Evolutionary conservation across 1,140 invertebrate species (phyloP), one percentile per base, ranked within the genome.

Genomic region (Centruroides sculpturatus): DNA sequence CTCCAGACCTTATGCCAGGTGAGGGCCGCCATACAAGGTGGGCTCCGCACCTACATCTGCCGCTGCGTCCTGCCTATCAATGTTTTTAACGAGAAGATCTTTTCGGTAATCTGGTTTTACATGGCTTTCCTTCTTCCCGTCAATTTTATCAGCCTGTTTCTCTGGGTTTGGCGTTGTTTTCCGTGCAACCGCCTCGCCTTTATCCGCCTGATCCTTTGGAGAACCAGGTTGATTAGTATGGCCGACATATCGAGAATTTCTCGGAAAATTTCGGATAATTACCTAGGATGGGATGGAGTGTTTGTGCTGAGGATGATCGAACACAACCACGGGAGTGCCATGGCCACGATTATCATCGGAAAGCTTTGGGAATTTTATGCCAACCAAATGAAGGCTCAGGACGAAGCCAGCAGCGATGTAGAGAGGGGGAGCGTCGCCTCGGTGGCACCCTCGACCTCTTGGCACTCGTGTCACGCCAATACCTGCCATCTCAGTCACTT

Each of bases 61-160:
- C 78, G 78, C 65, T 79, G 78, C 63, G 77, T 78, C 13, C 68
- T 79, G 59, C 78, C 78, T 35, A 79, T 79, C 66, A 79, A 79
- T 64, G 71, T 79, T 41, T 79, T 79, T 70, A 79, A 79, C 67
- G 78, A 79, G 67, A 79, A 79, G 66, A 78, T 79, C 60, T 79
- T 78, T 61, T 71, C 71, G 5, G 71, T 76, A 57, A 69, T 76
- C 49, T 75, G 74, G 74, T 76, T 75, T 62, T 75, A 72, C 66
- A 67, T 75, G 51, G 74, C 72, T 11, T 63, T 74, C 56, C 60
- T 74, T 12, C 65, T 74, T 47, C 73, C 73, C 10, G 66, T 75
- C 41, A 74, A 75, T 58, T 66, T 71, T 48, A 64, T 72, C 60
- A 69, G 68, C 50, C 66, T 75, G 51, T 56, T 72, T 7, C 67